A percentile compares a stretch with the other conserved stretches of the same genome.
Evolutionary conservation across 2,888 invertebrate species (phyloP).

Genomic region (Xestia xanthographa): DNA sequence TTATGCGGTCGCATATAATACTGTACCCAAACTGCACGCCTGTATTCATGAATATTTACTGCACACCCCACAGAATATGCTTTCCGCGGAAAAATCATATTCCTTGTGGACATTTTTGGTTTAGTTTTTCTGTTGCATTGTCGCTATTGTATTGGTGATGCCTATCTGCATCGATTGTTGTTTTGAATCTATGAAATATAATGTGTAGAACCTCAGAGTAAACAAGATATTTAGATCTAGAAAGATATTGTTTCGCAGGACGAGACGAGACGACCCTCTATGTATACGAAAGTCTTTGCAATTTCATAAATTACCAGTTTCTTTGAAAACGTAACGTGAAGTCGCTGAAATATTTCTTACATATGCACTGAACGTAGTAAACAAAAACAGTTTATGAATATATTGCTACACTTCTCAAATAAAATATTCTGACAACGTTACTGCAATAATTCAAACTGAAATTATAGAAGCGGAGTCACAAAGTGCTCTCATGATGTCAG

Average conservation of each 20-base stretch:
- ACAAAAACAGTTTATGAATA: constrained; percentile 39
- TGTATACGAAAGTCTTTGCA: neutral
- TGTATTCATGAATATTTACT: constrained; percentile 78
- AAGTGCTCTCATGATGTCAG: constrained; percentile 45
- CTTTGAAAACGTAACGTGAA: constrained; percentile 11
- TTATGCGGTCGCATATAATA: constrained; percentile 74
- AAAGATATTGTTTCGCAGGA: neutral
- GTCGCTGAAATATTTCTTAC: constrained; percentile 17
- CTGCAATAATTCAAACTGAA: constrained; percentile 51
- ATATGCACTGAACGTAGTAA: constrained; percentile 10
- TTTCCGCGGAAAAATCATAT: constrained; percentile 62
- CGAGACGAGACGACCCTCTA: neutral
- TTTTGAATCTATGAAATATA: neutral
- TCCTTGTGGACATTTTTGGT: constrained; percentile 41
- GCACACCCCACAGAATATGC: constrained; percentile 70
- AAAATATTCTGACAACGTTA: constrained; percentile 40
- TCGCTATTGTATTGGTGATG: neutral
- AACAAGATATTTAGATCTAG: neutral
- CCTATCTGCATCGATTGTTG: neutral
- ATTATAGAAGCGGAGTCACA: constrained; percentile 48
- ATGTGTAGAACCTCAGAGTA: neutral
- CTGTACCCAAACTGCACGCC: constrained; percentile 68
- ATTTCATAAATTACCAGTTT: constrained; percentile 39
- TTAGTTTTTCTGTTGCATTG: constrained; percentile 8
- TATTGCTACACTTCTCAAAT: constrained; percentile 29